Evolutionary conservation across 1,140 invertebrate species (phyloP), one percentile per base, ranked within the genome.

Genomic region (Elymnias hypermnestra): DNA sequence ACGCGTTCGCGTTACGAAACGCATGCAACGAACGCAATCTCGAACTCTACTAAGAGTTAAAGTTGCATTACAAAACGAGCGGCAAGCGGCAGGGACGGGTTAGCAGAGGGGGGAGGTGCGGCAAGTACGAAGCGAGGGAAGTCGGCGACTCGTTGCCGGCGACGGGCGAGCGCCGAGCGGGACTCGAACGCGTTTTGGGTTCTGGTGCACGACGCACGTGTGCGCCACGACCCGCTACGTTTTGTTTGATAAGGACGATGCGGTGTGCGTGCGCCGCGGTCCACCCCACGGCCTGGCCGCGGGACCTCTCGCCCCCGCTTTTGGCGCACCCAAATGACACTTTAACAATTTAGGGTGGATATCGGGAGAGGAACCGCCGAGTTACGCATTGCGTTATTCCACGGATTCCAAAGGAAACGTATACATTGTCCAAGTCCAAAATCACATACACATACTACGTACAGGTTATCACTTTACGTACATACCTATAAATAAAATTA

Each of bases 51-150:
- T 65, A 53, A 46, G 61, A 52, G n/a, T n/a, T 61, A 63, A 63
- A 63, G 65, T 69, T 69, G 59, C 58, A 60, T 60, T 67, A 58
- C 49, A 57, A 53, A 56, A 66, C 48, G 62, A 64, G 52, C 54
- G 54, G 40, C 42, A 44, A 56, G 53, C 53, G 60, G 54, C 41
- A 54, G 53, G 48, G 54, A 57, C 48, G 57, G 46, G 50, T 37
- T 42, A 40, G 45, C 23, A 44, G 38, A 50, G 41, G 53, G 57
- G 40, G 54, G 36, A 36, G 31, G 50, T 42, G 44, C 26, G 49
- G 56, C 23, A 35, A 26, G 19, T 26, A 36, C 38, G 51, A 57
- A 49, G 55, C 37, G 45, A 45, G 48, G 29, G 39, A 41, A 52
- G 29, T 45, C 22, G 44, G 35, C 39, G 48, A 51, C 33, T 43